Conservation (phyloP, 2,797 vertebrate species). For the Hylomyscus alleni region DNA sequence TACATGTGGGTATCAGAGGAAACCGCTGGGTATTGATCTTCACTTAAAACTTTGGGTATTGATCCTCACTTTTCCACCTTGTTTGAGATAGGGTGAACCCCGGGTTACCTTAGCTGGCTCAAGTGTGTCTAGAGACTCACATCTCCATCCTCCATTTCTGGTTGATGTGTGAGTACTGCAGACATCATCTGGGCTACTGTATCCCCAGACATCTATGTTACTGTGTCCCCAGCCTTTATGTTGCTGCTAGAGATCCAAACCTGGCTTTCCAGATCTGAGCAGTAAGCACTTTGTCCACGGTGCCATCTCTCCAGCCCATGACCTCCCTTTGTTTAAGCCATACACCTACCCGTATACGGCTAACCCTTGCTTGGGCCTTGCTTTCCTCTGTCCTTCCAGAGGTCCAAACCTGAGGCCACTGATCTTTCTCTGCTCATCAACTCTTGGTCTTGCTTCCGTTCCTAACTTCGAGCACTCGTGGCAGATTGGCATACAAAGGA, state of each 20-base stretch:
- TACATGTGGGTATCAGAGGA: not conserved
- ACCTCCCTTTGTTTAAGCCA: not conserved
- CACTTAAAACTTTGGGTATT: not conserved
- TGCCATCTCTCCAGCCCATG: not conserved
- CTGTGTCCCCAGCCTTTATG: not conserved
- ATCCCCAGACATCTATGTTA: not conserved
- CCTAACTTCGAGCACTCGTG: not conserved
- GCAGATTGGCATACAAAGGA: not conserved
- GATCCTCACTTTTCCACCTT: not conserved
- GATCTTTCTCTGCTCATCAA: not conserved
- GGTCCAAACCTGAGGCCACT: not conserved
- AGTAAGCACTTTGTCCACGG: not conserved
- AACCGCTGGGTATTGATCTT: not conserved
- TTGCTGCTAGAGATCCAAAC: not conserved
- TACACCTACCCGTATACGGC: not conserved
- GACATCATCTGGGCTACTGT: not conserved
- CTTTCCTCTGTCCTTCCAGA: not conserved
- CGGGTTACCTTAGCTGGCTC: not conserved
- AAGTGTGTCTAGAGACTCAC: not conserved
- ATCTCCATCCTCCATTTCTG: not conserved
- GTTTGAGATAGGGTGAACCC: not conserved
- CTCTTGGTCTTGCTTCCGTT: not conserved
- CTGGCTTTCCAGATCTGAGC: not conserved
- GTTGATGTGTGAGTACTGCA: not conserved
- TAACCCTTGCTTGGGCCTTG: no score